Percentiles rank a stretch among this genome's conserved stretches.
These are phyloP conservation scores for Lycaena phlaeas DNA, from an alignment of 2,888 invertebrate species.

Conservation along the genomic window DNA sequence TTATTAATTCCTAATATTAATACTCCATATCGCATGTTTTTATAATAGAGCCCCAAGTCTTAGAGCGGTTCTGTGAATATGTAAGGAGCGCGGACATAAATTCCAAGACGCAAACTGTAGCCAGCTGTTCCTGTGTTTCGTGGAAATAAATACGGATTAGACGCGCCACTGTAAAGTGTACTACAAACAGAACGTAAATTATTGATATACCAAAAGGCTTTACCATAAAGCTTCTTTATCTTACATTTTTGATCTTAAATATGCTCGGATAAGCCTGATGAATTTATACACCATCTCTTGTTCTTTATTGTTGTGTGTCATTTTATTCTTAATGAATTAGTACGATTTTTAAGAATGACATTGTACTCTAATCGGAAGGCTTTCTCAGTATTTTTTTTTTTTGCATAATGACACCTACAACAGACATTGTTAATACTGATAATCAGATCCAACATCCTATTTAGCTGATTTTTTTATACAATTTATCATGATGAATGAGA, in stretches of 20 bases:
- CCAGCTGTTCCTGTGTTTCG: constrained; percentile 64
- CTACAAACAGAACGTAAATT: constrained; percentile 46
- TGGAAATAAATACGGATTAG: constrained; percentile 59
- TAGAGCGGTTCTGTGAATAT: constrained; percentile 28
- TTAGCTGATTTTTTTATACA: too few relatives aligned
- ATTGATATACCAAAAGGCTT: constrained; percentile 29
- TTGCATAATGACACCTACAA: too few relatives aligned
- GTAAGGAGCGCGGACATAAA: constrained; percentile 52
- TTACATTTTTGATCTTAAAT: constrained; percentile 6
- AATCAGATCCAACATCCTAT: too few relatives aligned
- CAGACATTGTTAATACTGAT: too few relatives aligned
- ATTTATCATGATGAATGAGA: too few relatives aligned
- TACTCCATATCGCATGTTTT: constrained; percentile 20
- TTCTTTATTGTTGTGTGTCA: too few relatives aligned
- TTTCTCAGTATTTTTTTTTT: too few relatives aligned
- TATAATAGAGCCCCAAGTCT: constrained; percentile 26
- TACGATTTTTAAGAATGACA: too few relatives aligned
- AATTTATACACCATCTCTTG: not conserved
- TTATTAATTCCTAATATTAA: too few relatives aligned
- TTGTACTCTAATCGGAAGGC: too few relatives aligned
- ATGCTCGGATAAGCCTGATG: not conserved
- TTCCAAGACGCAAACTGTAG: constrained; percentile 54
- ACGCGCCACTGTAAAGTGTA: constrained; percentile 35
- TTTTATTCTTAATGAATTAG: too few relatives aligned
- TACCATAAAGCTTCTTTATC: constrained; percentile 12